Evolutionary conservation across 2,113 vertebrate species (phyloP).

Genomic region (Octodon degus): DNA sequence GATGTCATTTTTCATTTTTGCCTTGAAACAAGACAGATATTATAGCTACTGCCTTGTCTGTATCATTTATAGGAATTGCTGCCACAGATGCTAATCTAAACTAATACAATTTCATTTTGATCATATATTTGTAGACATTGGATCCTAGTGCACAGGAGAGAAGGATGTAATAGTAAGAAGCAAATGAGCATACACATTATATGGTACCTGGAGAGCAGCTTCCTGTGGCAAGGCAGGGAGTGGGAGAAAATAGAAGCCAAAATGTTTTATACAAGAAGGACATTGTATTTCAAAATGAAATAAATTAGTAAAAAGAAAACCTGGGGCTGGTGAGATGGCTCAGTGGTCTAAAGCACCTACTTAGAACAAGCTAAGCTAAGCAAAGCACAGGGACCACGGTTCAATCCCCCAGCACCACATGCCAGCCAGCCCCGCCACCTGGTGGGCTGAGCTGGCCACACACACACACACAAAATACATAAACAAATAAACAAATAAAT

Average conservation of each 20-base stretch:
- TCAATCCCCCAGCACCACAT: no score
- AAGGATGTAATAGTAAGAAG: slow-evolving; percentile 28
- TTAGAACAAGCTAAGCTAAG: no score
- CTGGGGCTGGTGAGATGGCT: no score
- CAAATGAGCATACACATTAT: background rate
- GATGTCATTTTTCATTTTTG: slow-evolving; percentile 70
- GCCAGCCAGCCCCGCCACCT: no score
- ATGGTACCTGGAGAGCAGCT: background rate
- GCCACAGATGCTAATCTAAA: slow-evolving; percentile 71
- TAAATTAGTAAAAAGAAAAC: background rate
- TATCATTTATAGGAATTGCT: slow-evolving; percentile 33
- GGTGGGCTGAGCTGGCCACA: no score
- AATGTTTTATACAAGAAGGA: background rate
- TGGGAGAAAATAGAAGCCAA: background rate
- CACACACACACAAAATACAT: no score
- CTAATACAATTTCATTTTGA: slow-evolving; percentile 74
- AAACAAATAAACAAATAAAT: no score
- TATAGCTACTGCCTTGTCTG: slow-evolving; percentile 47
- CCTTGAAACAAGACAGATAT: slow-evolving; percentile 64
- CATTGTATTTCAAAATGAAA: slow-evolving; percentile 51
- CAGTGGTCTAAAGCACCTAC: no score
- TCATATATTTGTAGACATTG: slow-evolving; percentile 63
- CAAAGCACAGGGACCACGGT: no score
- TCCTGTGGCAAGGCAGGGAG: background rate
- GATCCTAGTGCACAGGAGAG: slow-evolving; percentile 25